These are phyloP conservation scores for Galleria mellonella DNA, from an alignment of 1,140 invertebrate genomes.

Conservation along the genomic window DNA sequence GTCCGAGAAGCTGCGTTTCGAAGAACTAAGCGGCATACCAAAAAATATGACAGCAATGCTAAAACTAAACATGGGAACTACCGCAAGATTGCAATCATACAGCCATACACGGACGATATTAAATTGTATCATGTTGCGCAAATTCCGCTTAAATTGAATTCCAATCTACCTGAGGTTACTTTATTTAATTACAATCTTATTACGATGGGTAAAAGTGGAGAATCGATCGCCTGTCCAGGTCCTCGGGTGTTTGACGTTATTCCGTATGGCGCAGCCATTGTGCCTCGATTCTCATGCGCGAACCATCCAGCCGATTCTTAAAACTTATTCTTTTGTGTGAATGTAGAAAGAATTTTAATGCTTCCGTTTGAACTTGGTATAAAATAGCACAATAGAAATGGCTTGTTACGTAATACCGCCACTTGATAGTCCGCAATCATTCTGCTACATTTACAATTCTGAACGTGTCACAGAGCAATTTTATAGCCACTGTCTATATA, in stretches of 20 bases:
- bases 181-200: conserved; percentile 4
- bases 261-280: conserved; percentile 30
- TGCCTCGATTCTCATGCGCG: conserved; percentile 52
- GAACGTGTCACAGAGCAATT: too few relatives aligned
- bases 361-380: conserved; percentile 59
- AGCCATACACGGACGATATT: conserved; percentile 15
- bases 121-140: conserved; percentile 23
- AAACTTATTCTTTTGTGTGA: conserved; percentile 64
- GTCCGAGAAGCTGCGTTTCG: too few relatives aligned
- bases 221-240: not conserved
- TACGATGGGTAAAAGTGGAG: not conserved
- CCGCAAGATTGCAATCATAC: conserved; percentile 23
- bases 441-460: too few relatives aligned
- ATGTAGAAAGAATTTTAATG: conserved; percentile 67
- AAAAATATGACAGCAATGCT: too few relatives aligned
- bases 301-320: conserved; percentile 51
- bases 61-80: too few relatives aligned
- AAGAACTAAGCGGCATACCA: too few relatives aligned
- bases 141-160: conserved; percentile 13
- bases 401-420: conserved; percentile 34
- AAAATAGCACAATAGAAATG: conserved; percentile 45
- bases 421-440: conserved; percentile 28
- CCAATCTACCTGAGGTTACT: not conserved
- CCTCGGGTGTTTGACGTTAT: too few relatives aligned
- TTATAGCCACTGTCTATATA: too few relatives aligned